A percentile compares a stretch with the other conserved stretches of the same genome.
phyloP scores from a whole-genome alignment of 1,140 invertebrate species.

The Pseudomyrmex dendroicus region DNA sequence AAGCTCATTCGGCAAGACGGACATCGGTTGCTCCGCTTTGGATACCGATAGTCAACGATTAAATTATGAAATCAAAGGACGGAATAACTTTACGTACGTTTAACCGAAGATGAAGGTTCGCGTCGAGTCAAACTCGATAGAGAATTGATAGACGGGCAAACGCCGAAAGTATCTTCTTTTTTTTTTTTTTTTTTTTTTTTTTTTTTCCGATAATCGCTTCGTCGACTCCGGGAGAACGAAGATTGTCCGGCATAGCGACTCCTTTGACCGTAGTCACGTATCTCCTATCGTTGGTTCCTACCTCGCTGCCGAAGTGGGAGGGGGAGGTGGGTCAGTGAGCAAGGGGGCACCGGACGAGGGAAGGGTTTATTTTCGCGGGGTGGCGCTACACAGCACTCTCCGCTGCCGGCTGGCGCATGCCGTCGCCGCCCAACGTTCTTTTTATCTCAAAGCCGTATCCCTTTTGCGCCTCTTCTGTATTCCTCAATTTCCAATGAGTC shows the following conservation, averaged over 20 bases:
- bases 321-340: slow-evolving; percentile 28
- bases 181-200: neutral
- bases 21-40: too few relatives aligned
- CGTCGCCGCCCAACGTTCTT: slow-evolving; percentile 77
- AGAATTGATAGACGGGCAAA: slow-evolving; percentile 29
- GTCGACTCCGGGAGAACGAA: slow-evolving; percentile 17
- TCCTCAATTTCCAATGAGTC: slow-evolving; percentile 85
- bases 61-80: too few relatives aligned
- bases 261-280: slow-evolving; percentile 59
- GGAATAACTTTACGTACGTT: neutral
- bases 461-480: slow-evolving; percentile 78
- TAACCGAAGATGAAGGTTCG: neutral
- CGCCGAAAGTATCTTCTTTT: slow-evolving; percentile 20
- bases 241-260: slow-evolving; percentile 56
- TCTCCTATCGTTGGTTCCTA: slow-evolving; percentile 33
- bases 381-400: slow-evolving; percentile 45
- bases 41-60: too few relatives aligned
- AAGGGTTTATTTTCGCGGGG: slow-evolving; percentile 71
- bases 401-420: slow-evolving; percentile 43
- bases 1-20: too few relatives aligned
- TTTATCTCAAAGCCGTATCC: slow-evolving; percentile 83
- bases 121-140: neutral
- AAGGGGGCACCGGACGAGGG: slow-evolving; percentile 21
- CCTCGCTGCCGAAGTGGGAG: neutral
- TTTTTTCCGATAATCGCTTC: slow-evolving; percentile 35